These are phyloP conservation scores for Spisula subtruncata DNA, from an alignment of 2,888 invertebrate species.

Conservation along the genomic window DNA sequence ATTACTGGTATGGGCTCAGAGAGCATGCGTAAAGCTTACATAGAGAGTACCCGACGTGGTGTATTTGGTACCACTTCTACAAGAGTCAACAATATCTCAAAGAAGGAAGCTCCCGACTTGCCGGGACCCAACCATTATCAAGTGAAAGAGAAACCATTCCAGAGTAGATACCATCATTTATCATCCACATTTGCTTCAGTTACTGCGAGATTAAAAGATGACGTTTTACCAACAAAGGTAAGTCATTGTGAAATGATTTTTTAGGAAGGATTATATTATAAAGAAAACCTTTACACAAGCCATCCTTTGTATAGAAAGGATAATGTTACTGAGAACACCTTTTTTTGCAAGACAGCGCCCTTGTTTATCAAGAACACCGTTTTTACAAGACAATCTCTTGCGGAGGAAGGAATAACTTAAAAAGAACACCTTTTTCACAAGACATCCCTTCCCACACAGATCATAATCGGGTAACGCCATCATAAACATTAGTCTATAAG, in stretches of 20 bases:
- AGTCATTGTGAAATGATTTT: constrained; percentile 13
- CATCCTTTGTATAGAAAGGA: too few species aligned
- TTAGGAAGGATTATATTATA: too few species aligned
- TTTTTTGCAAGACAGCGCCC: too few species aligned
- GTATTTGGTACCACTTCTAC: constrained; percentile 87
- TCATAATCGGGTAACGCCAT: too few species aligned
- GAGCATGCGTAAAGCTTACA: constrained; percentile 86
- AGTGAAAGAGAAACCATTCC: constrained; percentile 80
- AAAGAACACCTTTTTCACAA: too few species aligned
- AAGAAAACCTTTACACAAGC: too few species aligned
- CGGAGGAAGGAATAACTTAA: too few species aligned
- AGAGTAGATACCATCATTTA: constrained; percentile 82
- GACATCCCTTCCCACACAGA: too few species aligned
- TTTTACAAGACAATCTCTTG: too few species aligned
- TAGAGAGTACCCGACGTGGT: constrained; percentile 86
- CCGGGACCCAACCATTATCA: constrained; percentile 87
- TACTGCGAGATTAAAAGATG: constrained; percentile 79
- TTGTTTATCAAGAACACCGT: too few species aligned
- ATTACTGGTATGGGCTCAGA: constrained; percentile 87
- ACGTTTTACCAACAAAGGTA: constrained; percentile 77
- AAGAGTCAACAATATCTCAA: constrained; percentile 80
- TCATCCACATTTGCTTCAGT: constrained; percentile 87
- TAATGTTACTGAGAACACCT: too few species aligned
- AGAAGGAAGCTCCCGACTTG: constrained; percentile 82
- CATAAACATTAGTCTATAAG: too few species aligned